A percentile compares a stretch with the other conserved stretches of the same genome.
These are phyloP conservation scores for Chaunax sp. DNA, from an alignment of 2,797 vertebrate genomes.

Conservation along the genomic window DNA sequence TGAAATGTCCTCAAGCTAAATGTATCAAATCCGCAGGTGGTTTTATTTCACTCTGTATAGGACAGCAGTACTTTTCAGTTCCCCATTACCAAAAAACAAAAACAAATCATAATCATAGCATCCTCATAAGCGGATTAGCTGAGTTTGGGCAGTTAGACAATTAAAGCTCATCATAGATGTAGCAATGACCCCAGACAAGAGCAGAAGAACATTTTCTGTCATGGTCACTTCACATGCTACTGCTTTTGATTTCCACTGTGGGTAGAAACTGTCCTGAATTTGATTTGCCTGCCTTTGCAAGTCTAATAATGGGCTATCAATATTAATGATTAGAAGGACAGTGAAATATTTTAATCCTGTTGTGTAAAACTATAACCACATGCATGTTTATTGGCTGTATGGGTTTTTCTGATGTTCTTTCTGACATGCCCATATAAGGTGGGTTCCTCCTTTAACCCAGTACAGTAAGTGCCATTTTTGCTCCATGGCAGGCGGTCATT, in stretches of 20 bases:
- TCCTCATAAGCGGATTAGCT: conserved; percentile 20
- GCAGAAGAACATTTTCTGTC: conserved; percentile 18
- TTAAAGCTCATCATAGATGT: conserved; percentile 25
- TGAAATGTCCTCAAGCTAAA: conserved; percentile 18
- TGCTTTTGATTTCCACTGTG: too few species aligned
- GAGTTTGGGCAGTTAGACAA: conserved; percentile 25
- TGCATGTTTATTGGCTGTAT: too few species aligned
- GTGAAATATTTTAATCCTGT: background rate
- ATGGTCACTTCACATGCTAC: conserved; percentile 45
- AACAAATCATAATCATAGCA: background rate
- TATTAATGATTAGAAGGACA: conserved; percentile 31
- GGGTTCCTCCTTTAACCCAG: too few species aligned
- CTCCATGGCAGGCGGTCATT: too few species aligned
- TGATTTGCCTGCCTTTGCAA: conserved; percentile 38
- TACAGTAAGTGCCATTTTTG: too few species aligned
- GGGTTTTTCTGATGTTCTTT: conserved; percentile 4
- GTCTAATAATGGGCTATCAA: conserved; percentile 52
- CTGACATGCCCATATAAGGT: too few species aligned
- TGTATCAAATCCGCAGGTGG: background rate
- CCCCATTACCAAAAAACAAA: background rate
- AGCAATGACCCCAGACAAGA: conserved; percentile 8
- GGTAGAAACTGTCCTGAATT: too few species aligned
- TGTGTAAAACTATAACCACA: conserved; percentile 9
- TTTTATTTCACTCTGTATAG: background rate
- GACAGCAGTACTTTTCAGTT: too few species aligned